phyloP scores from a whole-genome alignment of 2,888 invertebrate species.

The Nomada flava region DNA sequence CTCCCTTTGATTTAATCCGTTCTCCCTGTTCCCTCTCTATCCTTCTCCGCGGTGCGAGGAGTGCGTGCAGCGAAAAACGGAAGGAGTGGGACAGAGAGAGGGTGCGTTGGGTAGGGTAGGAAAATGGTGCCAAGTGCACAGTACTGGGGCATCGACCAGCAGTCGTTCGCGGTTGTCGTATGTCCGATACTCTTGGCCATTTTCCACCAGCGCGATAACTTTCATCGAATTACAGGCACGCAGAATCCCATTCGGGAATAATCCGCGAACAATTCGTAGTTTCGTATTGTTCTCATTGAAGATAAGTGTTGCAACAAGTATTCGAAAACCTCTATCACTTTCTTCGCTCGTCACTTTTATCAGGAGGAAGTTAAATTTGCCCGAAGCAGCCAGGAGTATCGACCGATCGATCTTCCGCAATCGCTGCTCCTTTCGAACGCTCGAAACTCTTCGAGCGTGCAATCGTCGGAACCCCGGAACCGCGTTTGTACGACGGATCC shows the following conservation, averaged over 20 bases:
- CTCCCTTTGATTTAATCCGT: slow-evolving; percentile 65
- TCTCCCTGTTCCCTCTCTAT: slow-evolving; percentile 46
- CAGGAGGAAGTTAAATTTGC: too few relatives aligned
- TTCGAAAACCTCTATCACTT: too few relatives aligned
- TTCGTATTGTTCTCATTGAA: background rate
- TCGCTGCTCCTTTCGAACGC: background rate
- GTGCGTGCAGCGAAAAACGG: slow-evolving; percentile 45
- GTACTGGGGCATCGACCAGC: slow-evolving; percentile 80
- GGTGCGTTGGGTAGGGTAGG: slow-evolving; percentile 68
- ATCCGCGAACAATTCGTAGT: background rate
- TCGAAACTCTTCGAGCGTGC: background rate
- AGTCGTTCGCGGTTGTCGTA: slow-evolving; percentile 60
- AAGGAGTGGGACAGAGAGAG: slow-evolving; percentile 40
- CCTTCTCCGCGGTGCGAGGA: slow-evolving; percentile 27
- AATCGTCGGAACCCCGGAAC: slow-evolving; percentile 19
- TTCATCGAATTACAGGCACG: background rate
- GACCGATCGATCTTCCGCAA: background rate
- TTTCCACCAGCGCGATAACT: slow-evolving; percentile 47
- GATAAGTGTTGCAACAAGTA: too few relatives aligned
- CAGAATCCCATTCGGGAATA: background rate
- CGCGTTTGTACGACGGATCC: background rate
- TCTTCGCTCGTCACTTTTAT: too few relatives aligned
- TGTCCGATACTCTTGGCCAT: slow-evolving; percentile 67
- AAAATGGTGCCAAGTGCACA: slow-evolving; percentile 80
- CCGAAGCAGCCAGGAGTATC: too few relatives aligned